A percentile compares a stretch with the other conserved stretches of the same genome.
Conservation (phyloP, 2,797 vertebrate genomes). For the Sebastolobus alascanus region DNA sequence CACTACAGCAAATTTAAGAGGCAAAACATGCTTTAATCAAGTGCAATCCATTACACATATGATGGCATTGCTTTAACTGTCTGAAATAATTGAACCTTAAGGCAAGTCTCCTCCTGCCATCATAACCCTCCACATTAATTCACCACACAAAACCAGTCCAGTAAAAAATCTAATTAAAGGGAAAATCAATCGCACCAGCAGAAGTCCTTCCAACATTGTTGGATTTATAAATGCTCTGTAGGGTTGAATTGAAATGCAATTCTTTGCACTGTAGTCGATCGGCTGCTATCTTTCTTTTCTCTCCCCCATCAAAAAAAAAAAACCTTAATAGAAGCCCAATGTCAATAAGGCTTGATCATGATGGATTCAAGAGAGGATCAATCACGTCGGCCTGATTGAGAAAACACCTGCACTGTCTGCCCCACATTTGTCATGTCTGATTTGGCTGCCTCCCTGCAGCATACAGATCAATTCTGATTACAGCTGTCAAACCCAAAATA, state of each 20-base stretch:
- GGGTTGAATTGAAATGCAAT: conserved; percentile 40
- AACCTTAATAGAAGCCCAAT: conserved; percentile 69
- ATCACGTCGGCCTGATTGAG: conserved; percentile 76
- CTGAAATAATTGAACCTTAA: conserved; percentile 57
- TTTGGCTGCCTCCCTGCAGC: conserved; percentile 75
- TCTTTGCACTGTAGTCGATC: conserved; percentile 22
- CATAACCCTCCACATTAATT: conserved; percentile 59
- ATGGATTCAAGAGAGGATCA: conserved; percentile 81
- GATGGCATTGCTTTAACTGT: conserved; percentile 34
- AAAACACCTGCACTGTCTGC: conserved; percentile 80
- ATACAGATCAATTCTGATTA: conserved; percentile 84
- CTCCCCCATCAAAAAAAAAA: conserved; percentile 20
- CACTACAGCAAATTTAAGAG: conserved; percentile 10
- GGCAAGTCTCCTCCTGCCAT: conserved; percentile 35
- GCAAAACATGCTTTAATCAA: conserved; percentile 48
- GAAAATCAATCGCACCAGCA: conserved; percentile 69
- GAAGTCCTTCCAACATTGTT: conserved; percentile 53
- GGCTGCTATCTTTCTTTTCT: conserved; percentile 50
- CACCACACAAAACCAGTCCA: conserved; percentile 44
- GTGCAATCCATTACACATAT: conserved; percentile 27
- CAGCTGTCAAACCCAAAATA: conserved; percentile 71
- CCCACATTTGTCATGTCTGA: conserved; percentile 81
- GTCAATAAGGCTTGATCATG: conserved; percentile 81
- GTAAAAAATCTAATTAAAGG: conserved; percentile 70
- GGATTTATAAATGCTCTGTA: conserved; percentile 48